Evolutionary conservation across 2,888 invertebrate species (phyloP), one percentile per base, ranked within the genome.

Genomic region (Ormyrus thymus): DNA sequence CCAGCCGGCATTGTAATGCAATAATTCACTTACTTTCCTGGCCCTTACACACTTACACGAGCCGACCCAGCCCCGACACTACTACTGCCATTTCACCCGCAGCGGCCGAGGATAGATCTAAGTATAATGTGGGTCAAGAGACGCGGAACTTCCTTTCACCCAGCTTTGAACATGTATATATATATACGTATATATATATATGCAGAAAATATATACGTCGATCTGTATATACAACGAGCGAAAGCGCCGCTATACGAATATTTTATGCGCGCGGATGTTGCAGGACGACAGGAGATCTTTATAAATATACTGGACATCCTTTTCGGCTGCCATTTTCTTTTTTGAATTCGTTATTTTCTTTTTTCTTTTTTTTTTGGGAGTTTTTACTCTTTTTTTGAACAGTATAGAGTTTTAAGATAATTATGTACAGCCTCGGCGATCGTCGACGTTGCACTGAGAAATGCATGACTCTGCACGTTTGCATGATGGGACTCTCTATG

Each of bases 381-480:
- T 29, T 15, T 59, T 70, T 50, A 3, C 11, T 45, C 13, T 61
- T 1, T 11, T 11, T 45, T 10, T 70, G 4, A 9, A 48, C 8
- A 58, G 29, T 45, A 51, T 13, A 66, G 59, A 51, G 66, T 59
- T 15, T 65, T 43, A 65, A 29, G 45, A 64, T 76, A 45, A 59
- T 59, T n/a, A 11, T 9, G 46, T 71, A 15, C 65, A 72, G 59
- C 53, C 53, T 48, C 46, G 59, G 59, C 77, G 56, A 64, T 76
- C 46, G 66, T 72, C 59, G 51, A 51, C 70, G 71, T 66, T 55
- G 50, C 59, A 50, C 72, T 66, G 53, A 61, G 29, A 71, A 68
- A 73, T 68, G 73, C 78, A 78, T 73, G 78, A 61, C 48, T 66
- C 61, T 73, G 72, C 68, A 73, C 68, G 68, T 69, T 75, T 71